These are phyloP conservation scores for Aphrophora alni DNA, from an alignment of 2,888 invertebrate genomes.

Conservation along the genomic window DNA sequence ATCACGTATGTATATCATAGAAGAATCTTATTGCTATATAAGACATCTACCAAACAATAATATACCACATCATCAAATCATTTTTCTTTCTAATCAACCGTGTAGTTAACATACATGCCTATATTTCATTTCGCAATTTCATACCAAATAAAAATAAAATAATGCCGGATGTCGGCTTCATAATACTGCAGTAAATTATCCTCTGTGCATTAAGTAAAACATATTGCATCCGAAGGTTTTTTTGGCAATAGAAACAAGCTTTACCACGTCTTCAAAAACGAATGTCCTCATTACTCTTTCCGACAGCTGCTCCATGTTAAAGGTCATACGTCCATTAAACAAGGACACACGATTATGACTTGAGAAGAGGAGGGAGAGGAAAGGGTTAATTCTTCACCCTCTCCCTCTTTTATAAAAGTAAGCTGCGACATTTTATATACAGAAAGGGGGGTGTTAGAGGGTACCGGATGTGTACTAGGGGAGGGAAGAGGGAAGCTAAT, in stretches of 20 bases:
- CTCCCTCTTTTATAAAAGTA: not conserved
- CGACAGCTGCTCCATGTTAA: not conserved
- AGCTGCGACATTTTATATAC: constrained; percentile 6
- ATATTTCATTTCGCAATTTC: not conserved
- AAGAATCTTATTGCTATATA: too few relatives aligned
- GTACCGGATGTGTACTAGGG: not conserved
- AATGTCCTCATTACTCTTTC: not conserved
- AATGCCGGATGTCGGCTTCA: not conserved
- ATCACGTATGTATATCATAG: too few relatives aligned
- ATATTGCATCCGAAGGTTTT: constrained; percentile 1
- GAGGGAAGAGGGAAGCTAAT: not conserved
- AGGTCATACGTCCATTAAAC: too few relatives aligned
- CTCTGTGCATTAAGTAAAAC: not conserved
- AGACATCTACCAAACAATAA: too few relatives aligned
- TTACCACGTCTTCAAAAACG: not conserved
- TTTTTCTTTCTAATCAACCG: too few relatives aligned
- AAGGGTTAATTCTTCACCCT: not conserved
- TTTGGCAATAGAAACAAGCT: not conserved
- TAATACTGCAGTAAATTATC: not conserved
- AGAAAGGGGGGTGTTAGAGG: not conserved
- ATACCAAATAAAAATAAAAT: not conserved
- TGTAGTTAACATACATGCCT: too few relatives aligned
- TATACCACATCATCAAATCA: too few relatives aligned
- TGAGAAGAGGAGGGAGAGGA: not conserved
- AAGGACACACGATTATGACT: constrained; percentile 6